phyloP scores from a whole-genome alignment of 2,113 vertebrate genomes.

The Conger conger region DNA sequence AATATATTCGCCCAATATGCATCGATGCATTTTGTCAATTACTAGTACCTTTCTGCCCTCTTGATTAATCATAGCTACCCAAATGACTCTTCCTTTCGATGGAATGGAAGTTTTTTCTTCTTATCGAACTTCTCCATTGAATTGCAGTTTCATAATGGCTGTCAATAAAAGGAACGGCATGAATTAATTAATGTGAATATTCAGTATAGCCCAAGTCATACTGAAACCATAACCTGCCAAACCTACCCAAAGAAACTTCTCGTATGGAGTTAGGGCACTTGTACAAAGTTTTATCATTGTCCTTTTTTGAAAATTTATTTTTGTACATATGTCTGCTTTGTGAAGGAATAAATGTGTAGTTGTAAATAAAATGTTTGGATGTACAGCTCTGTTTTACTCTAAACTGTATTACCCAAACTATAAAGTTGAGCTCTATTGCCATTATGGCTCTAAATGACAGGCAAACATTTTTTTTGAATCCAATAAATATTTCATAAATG shows the following conservation, averaged over 20 bases:
- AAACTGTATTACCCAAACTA: background rate
- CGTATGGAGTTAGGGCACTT: slow-evolving; percentile 17
- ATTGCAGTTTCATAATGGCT: background rate
- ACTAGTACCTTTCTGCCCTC: background rate
- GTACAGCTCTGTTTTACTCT: background rate
- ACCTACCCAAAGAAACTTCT: background rate
- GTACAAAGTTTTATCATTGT: slow-evolving; percentile 20
- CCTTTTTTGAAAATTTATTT: slow-evolving; percentile 15
- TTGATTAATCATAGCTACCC: background rate
- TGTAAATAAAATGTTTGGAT: background rate
- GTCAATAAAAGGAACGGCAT: background rate
- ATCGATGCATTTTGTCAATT: background rate
- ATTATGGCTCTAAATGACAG: background rate
- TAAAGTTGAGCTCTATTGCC: background rate
- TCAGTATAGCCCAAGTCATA: background rate
- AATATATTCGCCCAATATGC: background rate
- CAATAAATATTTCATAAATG: background rate
- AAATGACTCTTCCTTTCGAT: background rate
- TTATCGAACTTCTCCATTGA: background rate
- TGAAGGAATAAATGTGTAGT: background rate
- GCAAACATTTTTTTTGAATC: background rate
- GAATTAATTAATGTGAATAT: background rate
- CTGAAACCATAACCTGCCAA: background rate
- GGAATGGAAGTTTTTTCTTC: background rate
- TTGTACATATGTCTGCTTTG: slow-evolving; percentile 19